Base-by-base conservation (phyloP, 2,113 vertebrate genomes). In the Baryphthengus martii region DNA sequence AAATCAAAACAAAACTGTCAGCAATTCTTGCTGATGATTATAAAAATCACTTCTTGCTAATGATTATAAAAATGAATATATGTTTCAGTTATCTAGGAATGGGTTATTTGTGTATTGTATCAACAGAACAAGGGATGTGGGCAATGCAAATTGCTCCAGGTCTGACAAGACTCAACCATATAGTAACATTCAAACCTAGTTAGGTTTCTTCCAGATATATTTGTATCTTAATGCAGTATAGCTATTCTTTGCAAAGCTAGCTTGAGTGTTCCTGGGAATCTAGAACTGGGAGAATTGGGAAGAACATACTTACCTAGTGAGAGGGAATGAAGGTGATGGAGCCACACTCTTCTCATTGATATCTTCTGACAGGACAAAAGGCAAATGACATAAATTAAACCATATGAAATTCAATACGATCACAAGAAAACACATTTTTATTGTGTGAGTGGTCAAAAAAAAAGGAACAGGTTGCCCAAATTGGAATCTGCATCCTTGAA, bases 21-120 rank as follows among this genome's bases (percentile, higher is more conserved):
- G 53, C 66, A 71, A 83, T 93, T 70, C 26, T 85, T 80, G 24
- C 14, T 94, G 96, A 94, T 80, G 75, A 67, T 91, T 94, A 53
- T 56, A 86, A 90, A 93, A 91, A 85, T 59, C 11, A 12, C 6
- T 93, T 70, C 26, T 85, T 80, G 24, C 14, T 94, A 96, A 94
- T 80, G 75, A 67, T 91, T 94, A 53, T 56, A 86, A 90, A 93
- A 91, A 85, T 59, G 49, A 93, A 75, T 67, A 42, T 56, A 33
- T 1, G 7, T 82, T 58, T 72, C 10, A 33, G 19, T 62, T 88
- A 62, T 73, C 37, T 62, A 66, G 23, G 72, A 40, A 58, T 76
- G 53, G 78, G 88, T 90, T 79, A 82, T 78, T 25, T 82, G 11
- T 77, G 33, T 52, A 26, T 28, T 40, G 13, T 83, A 65, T 76